Evolutionary conservation across 2,113 vertebrate species (phyloP), one percentile per base, ranked within the genome.

Genomic region (Rhagologus leucostigma): DNA sequence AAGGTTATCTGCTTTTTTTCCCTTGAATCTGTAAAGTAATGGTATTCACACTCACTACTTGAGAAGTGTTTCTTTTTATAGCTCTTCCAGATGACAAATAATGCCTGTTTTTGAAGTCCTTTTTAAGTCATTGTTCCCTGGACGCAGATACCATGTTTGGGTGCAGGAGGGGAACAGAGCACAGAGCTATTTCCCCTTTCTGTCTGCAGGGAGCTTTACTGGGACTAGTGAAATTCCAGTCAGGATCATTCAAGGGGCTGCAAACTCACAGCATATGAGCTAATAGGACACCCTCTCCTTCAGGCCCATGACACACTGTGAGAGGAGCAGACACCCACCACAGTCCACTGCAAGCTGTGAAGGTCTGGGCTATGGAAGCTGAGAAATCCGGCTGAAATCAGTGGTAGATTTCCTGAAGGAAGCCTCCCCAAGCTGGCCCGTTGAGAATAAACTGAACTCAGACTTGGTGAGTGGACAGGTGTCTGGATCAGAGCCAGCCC

Each of bases 31-130:
- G 98, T 97, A 98, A 98, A 98, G 97, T 98, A 97, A 92, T 97
- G 96, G 97, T 96, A 98, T 98, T 98, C 98, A 98, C 98, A 98
- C 98, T 98, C 97, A 92, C 91, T 96, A 97, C 96, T 98, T 97
- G 98, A 98, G 97, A 98, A 98, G 98, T 98, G 98, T 96, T 98
- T 98, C 98, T 98, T 98, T 98, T 98, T 98, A 98, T 98, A 98
- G 98, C 98, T 84, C 95, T 97, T 97, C 87, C 97, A 96, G 97
- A 96, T 94, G 98, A 98, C 96, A 96, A 98, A 98, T 98, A 98
- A 98, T 98, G 97, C 95, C 94, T 95, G 87, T 92, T 98, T 97
- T 97, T 97, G 95, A 97, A 89, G 70, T 97, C 93, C 94, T 92
- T 96, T 97, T 97, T 97, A 97, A 97, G 97, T 97, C 97, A 97